These are phyloP conservation scores for Leucophenga varia DNA, from an alignment of 1,140 invertebrate species.

Conservation along the genomic window DNA sequence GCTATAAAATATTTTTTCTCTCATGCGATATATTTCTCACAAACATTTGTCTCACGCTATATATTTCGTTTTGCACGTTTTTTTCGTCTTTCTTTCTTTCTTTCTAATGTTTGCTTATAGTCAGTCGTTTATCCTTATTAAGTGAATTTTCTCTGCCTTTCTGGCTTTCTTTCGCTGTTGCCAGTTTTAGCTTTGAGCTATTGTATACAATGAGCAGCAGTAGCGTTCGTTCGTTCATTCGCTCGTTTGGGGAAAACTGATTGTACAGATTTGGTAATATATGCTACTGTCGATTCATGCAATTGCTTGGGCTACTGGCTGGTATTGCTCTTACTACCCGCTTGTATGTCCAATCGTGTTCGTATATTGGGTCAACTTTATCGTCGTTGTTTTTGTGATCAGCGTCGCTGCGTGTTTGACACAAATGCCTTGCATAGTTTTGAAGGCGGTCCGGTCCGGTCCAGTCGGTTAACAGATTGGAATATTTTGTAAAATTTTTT, in stretches of 20 bases:
- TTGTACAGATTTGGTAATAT: constrained; percentile 32
- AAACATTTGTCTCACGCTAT: no score
- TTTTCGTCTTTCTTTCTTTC: no score
- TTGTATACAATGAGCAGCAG: constrained; percentile 4
- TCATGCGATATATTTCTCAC: no score
- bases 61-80: no score
- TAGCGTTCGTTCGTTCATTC: constrained; percentile 19
- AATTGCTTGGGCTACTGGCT: background rate
- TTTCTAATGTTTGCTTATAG: no score
- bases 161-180: constrained; percentile 39
- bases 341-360: no score
- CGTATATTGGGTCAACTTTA: constrained; percentile 3
- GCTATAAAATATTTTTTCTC: no score
- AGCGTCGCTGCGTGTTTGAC: constrained; percentile 52
- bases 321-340: constrained; percentile 34
- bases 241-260: constrained; percentile 2
- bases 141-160: no score
- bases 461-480: no score
- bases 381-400: no score
- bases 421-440: constrained; percentile 52
- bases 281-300: background rate
- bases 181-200: background rate
- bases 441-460: constrained; percentile 51
- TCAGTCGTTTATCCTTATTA: no score
- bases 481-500: no score